Evolutionary conservation across 1,140 invertebrate species (phyloP).

Genomic region (Drosophila subpulchrella): DNA sequence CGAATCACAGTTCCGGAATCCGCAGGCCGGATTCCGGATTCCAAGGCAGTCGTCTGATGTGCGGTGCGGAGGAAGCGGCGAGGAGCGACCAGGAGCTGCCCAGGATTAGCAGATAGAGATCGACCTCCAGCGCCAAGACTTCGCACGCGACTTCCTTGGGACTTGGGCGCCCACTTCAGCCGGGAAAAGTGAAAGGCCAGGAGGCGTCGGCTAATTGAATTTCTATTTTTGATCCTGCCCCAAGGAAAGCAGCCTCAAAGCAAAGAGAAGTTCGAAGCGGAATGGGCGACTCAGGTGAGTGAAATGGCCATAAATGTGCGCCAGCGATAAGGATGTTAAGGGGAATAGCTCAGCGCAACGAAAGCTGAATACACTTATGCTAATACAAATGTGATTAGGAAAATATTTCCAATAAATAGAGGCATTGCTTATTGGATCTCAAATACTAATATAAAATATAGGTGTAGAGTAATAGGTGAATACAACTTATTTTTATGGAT

Average conservation of each 20-base stretch:
- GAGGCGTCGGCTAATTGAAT: slow-evolving; percentile 62
- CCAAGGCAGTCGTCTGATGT: slow-evolving; percentile 47
- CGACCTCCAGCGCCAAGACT: slow-evolving; percentile 45
- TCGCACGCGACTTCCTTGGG: slow-evolving; percentile 64
- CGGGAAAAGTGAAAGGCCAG: slow-evolving; percentile 68
- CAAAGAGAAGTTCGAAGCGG: slow-evolving; percentile 14
- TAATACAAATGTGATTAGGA: no score
- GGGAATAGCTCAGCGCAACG: not conserved
- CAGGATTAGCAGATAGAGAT: slow-evolving; percentile 64
- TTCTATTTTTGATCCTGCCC: slow-evolving; percentile 67
- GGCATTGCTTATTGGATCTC: no score
- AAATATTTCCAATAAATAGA: not conserved
- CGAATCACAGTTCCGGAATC: slow-evolving; percentile 34
- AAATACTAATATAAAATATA: no score
- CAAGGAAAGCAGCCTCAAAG: slow-evolving; percentile 37
- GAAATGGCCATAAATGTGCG: slow-evolving; percentile 49
- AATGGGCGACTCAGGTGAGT: slow-evolving; percentile 75
- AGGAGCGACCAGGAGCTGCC: slow-evolving; percentile 35
- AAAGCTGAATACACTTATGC: slow-evolving; percentile 10
- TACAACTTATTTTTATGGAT: no score
- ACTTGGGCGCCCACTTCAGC: slow-evolving; percentile 10
- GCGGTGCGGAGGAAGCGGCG: slow-evolving; percentile 48
- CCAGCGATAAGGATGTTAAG: not conserved
- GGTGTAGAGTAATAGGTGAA: no score
- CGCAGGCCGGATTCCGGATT: slow-evolving; percentile 28